Percentiles rank a stretch among this genome's conserved stretches.
These are phyloP conservation scores for Andrena minutula DNA, from an alignment of 2,888 invertebrate species.

Conservation along the genomic window DNA sequence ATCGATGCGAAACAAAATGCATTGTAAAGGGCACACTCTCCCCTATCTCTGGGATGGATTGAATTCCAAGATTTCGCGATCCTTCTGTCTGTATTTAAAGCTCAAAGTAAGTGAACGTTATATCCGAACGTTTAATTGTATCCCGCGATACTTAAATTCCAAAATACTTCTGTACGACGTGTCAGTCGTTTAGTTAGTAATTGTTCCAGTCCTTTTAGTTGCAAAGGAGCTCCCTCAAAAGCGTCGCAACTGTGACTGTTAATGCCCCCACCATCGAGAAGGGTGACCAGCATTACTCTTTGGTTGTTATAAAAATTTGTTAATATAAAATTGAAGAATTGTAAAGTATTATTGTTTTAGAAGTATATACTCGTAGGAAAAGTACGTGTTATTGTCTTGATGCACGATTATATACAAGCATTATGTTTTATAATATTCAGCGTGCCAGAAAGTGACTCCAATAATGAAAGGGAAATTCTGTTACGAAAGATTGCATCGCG, in stretches of 20 bases:
- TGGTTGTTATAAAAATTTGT: not conserved
- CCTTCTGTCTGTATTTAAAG: no score
- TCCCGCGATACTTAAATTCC: not conserved
- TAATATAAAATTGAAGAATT: slow-evolving; percentile 2
- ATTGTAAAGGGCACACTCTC: no score
- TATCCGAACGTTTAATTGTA: not conserved
- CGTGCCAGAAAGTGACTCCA: slow-evolving; percentile 37
- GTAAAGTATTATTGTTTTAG: slow-evolving; percentile 12
- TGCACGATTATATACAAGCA: slow-evolving; percentile 9
- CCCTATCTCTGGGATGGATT: no score
- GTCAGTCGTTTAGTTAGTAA: not conserved
- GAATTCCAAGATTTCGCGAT: no score
- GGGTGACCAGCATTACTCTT: slow-evolving; percentile 7
- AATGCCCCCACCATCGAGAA: slow-evolving; percentile 7
- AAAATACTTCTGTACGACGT: slow-evolving; percentile 27
- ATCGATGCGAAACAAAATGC: no score
- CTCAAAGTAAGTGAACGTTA: not conserved
- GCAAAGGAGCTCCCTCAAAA: slow-evolving; percentile 1
- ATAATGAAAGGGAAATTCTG: slow-evolving; percentile 23
- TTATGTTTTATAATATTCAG: not conserved
- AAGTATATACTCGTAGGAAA: not conserved
- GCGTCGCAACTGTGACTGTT: slow-evolving; percentile 1
- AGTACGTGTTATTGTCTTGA: not conserved
- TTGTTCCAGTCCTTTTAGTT: slow-evolving; percentile 12
- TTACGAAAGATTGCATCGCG: slow-evolving; percentile 56